Percentiles rank a stretch among this genome's conserved stretches.
Conservation (phyloP, 1,140 invertebrate genomes). For the Coelopa frigida region DNA sequence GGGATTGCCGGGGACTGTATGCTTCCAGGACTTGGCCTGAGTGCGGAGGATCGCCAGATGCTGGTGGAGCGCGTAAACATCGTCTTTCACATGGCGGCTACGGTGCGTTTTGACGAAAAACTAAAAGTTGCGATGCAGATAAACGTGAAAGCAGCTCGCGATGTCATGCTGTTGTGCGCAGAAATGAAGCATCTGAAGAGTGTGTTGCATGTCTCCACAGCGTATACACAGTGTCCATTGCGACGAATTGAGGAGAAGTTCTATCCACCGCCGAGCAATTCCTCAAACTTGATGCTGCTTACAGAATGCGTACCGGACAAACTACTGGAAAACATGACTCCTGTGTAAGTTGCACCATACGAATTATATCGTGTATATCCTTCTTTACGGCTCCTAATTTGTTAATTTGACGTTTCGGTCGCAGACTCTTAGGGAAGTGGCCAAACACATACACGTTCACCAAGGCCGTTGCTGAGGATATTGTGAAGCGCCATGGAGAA, state of each 20-base stretch:
- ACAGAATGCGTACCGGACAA: slow-evolving; percentile 49
- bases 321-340: slow-evolving; percentile 58
- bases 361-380: not conserved
- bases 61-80: slow-evolving; percentile 47
- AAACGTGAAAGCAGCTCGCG: slow-evolving; percentile 58
- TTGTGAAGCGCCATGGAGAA: slow-evolving; percentile 48
- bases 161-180: slow-evolving; percentile 55
- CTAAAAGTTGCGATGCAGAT: slow-evolving; percentile 55
- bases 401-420: not conserved
- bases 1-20: slow-evolving; percentile 59
- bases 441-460: slow-evolving; percentile 65
- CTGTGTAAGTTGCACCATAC: slow-evolving; percentile 56
- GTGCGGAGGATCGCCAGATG: slow-evolving; percentile 50
- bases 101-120: slow-evolving; percentile 60
- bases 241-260: slow-evolving; percentile 43
- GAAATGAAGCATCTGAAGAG: slow-evolving; percentile 57
- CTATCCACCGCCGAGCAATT: slow-evolving; percentile 38
- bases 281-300: slow-evolving; percentile 55
- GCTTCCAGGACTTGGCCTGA: slow-evolving; percentile 55
- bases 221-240: slow-evolving; percentile 49
- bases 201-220: slow-evolving; percentile 51
- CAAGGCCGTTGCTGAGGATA: slow-evolving; percentile 58
- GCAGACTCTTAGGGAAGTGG: slow-evolving; percentile 52
- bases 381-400: not conserved
- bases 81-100: slow-evolving; percentile 60